Conservation (phyloP, 1,140 invertebrate species). For the Drosophila jambulina region DNA sequence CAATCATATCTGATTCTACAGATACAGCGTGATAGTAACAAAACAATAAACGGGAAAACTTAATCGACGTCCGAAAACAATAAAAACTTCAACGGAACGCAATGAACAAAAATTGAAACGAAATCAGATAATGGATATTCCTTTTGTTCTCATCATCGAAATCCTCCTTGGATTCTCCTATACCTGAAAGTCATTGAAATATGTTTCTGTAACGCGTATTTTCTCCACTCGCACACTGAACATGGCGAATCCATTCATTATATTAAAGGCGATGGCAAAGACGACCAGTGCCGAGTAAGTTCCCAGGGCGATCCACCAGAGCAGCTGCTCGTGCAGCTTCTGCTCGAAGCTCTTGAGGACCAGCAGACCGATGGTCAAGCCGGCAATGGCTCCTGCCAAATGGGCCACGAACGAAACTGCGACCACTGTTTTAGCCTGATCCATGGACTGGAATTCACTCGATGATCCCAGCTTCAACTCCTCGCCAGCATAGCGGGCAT, state of each 20-base stretch:
- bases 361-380: conserved; percentile 94
- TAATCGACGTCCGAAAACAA: conserved; percentile 58
- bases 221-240: conserved; percentile 75
- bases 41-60: conserved; percentile 55
- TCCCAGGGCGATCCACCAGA: conserved; percentile 98
- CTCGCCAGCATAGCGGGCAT: conserved; percentile 93
- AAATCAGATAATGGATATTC: conserved; percentile 4
- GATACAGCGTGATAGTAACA: conserved; percentile 18
- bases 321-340: conserved; percentile 95
- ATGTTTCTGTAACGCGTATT: conserved; percentile 76
- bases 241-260: conserved; percentile 89
- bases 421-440: conserved; percentile 17
- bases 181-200: conserved; percentile 75
- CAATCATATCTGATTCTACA: conserved; percentile 29
- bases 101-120: conserved; percentile 31
- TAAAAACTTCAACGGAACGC: conserved; percentile 64
- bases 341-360: conserved; percentile 99
- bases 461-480: conserved; percentile 59
- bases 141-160: background rate
- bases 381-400: conserved; percentile 95
- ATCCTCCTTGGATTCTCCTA: conserved; percentile 45
- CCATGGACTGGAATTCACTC: conserved; percentile 30
- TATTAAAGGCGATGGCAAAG: conserved; percentile 96
- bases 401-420: conserved; percentile 95
- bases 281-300: conserved; percentile 96